These are phyloP conservation scores for Rhizoglyphus robini DNA, from an alignment of 1,140 invertebrate species.

Conservation along the genomic window DNA sequence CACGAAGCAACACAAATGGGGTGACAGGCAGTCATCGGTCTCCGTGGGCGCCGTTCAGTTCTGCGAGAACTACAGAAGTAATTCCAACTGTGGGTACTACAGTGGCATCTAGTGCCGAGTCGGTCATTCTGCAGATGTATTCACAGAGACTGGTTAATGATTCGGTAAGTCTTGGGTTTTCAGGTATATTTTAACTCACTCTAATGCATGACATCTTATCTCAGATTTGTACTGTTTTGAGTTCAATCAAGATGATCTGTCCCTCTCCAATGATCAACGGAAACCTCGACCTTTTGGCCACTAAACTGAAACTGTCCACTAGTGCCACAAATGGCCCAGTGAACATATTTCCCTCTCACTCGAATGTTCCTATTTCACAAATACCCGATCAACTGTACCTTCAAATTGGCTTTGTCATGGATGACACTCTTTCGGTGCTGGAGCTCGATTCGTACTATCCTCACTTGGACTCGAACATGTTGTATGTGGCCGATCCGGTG, in stretches of 20 bases:
- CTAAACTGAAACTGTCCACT: neutral
- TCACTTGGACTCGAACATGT: conserved; percentile 56
- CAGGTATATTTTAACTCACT: neutral
- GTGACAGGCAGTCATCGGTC: neutral
- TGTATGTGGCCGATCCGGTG: conserved; percentile 82
- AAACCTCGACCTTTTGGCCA: neutral
- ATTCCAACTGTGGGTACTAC: neutral
- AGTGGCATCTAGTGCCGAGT: neutral
- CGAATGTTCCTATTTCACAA: neutral
- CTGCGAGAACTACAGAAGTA: neutral
- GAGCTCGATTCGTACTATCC: conserved; percentile 76
- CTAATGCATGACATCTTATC: neutral
- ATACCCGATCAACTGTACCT: conserved; percentile 32
- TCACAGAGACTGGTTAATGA: conserved; percentile 35
- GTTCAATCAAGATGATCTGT: conserved; percentile 82
- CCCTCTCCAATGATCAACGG: conserved; percentile 61
- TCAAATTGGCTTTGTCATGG: conserved; percentile 82
- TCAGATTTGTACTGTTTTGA: conserved; percentile 57
- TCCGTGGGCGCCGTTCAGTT: neutral
- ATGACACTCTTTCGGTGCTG: conserved; percentile 71
- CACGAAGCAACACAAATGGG: neutral
- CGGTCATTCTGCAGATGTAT: conserved; percentile 34
- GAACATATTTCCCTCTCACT: neutral
- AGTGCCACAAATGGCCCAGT: neutral
- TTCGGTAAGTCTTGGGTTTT: neutral